Percentiles rank a stretch among this genome's conserved stretches.
These are phyloP conservation scores for Alexandromys fortis DNA, from an alignment of 2,113 vertebrate species.

Conservation along the genomic window DNA sequence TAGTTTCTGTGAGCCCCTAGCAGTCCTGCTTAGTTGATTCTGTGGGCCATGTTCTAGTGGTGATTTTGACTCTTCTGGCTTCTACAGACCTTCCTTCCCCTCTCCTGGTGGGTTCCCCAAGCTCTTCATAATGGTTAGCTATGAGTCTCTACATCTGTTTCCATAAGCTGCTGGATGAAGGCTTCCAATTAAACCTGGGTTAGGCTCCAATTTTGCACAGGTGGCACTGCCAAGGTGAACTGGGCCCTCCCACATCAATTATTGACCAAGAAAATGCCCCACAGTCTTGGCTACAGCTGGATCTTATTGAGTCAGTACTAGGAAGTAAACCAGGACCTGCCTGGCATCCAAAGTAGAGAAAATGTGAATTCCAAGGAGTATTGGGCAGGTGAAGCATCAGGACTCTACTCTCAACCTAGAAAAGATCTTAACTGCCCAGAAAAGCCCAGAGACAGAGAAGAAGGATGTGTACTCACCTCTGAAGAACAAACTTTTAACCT, in stretches of 20 bases:
- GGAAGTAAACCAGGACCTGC: neutral
- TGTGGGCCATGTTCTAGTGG: neutral
- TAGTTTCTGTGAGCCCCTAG: neutral
- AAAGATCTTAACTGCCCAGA: neutral
- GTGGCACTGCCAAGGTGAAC: neutral
- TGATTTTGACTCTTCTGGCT: neutral
- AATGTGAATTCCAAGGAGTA: neutral
- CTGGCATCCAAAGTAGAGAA: neutral
- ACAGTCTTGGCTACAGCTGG: neutral
- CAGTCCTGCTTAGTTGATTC: neutral
- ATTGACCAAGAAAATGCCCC: neutral
- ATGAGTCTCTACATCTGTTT: neutral
- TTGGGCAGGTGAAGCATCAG: neutral
- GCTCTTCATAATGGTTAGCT: too few species aligned
- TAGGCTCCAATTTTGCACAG: neutral
- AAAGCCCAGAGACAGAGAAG: neutral
- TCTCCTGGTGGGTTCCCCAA: neutral
- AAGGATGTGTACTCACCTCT: neutral
- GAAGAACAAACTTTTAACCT: conserved; percentile 49
- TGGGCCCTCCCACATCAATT: neutral
- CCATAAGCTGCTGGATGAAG: neutral
- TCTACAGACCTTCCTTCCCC: neutral
- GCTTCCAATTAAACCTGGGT: neutral
- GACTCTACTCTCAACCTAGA: neutral
- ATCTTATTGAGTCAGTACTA: neutral